These are phyloP conservation scores for Macrosteles quadrilineatus DNA, from an alignment of 1,140 invertebrate species.

Conservation along the genomic window DNA sequence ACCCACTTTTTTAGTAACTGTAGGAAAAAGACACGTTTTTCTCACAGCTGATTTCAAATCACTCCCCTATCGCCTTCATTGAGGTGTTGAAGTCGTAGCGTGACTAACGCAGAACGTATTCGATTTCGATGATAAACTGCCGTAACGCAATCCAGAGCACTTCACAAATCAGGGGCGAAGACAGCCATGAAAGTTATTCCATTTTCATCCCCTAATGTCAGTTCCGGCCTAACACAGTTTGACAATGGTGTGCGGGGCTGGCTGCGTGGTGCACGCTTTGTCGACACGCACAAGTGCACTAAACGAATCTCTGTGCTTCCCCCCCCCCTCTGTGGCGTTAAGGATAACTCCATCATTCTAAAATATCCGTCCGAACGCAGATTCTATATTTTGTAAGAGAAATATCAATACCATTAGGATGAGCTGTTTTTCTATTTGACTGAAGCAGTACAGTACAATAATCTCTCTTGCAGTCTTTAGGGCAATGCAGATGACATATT, in stretches of 20 bases:
- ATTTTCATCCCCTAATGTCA: slow-evolving; percentile 16
- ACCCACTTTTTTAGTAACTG: too few species aligned
- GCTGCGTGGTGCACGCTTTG: background rate
- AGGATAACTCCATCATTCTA: background rate
- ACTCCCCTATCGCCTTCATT: too few species aligned
- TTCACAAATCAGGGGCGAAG: slow-evolving; percentile 5
- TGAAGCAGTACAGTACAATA: too few species aligned
- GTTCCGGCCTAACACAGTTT: slow-evolving; percentile 13
- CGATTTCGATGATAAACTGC: background rate
- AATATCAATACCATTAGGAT: too few species aligned
- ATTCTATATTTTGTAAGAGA: too few species aligned
- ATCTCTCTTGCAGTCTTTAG: too few species aligned
- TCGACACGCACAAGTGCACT: slow-evolving; percentile 4
- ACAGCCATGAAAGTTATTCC: slow-evolving; percentile 16
- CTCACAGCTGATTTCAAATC: too few species aligned
- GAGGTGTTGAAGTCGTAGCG: too few species aligned
- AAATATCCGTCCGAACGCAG: too few species aligned
- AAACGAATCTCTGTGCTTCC: background rate
- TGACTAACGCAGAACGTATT: background rate
- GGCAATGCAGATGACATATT: too few species aligned
- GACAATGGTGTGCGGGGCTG: background rate
- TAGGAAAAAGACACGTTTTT: too few species aligned
- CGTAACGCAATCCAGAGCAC: background rate
- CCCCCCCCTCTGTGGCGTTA: background rate
- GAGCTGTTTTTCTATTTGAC: too few species aligned